A percentile compares a stretch with the other conserved stretches of the same genome.
phyloP scores from a whole-genome alignment of 2,113 vertebrate species.

The Gracilinanus agilis region DNA sequence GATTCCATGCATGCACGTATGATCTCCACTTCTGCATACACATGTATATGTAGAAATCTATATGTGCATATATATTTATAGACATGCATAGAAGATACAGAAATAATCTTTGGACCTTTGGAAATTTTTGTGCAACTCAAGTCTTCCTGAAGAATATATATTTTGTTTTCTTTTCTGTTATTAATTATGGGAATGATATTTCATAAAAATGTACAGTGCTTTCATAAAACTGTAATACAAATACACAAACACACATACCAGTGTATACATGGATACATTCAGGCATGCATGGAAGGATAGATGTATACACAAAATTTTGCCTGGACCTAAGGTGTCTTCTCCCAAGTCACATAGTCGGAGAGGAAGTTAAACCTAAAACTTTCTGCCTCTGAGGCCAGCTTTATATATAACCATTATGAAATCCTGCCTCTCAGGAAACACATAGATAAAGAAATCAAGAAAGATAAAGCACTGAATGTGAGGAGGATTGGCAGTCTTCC shows the following conservation, averaged over 20 bases:
- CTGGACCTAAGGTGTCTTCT: not conserved
- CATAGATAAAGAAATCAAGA: no score
- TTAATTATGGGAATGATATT: slow-evolving; percentile 42
- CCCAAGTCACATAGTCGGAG: not conserved
- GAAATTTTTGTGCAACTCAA: not conserved
- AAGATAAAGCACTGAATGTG: no score
- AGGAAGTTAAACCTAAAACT: not conserved
- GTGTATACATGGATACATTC: not conserved
- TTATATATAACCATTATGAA: not conserved
- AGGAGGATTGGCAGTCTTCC: no score
- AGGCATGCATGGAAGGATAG: not conserved
- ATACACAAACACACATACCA: not conserved
- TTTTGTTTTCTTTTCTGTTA: not conserved
- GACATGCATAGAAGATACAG: not conserved
- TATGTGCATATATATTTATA: not conserved
- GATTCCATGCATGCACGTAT: not conserved
- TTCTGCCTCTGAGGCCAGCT: not conserved
- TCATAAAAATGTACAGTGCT: not conserved
- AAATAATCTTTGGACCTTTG: not conserved
- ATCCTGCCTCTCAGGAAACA: not conserved
- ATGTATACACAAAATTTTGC: not conserved
- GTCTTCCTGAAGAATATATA: slow-evolving; percentile 13
- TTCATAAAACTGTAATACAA: not conserved
- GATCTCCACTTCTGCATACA: no score
- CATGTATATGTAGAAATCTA: not conserved